A percentile compares a stretch with the other conserved stretches of the same genome.
Conservation (phyloP, 1,140 invertebrate species). For the Drosophila ambigua region DNA sequence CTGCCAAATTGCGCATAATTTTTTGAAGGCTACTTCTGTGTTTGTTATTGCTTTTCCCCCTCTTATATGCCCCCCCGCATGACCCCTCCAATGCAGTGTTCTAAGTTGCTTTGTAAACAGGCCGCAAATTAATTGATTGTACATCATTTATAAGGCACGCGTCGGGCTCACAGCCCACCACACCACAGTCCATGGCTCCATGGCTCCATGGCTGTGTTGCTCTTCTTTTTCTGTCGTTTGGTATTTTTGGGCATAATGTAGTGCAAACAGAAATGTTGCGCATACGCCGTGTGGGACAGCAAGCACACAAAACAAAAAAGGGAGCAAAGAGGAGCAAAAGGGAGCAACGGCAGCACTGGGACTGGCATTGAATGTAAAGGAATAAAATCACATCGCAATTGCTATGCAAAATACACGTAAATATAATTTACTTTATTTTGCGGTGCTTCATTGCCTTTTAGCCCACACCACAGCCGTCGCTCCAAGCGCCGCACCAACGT, state of each 20-base stretch:
- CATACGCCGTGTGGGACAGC: conserved; percentile 45
- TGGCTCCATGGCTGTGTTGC: not conserved
- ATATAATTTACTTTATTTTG: conserved; percentile 78
- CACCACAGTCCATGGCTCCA: not conserved
- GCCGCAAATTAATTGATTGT: conserved; percentile 78
- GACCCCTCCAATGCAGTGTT: not conserved
- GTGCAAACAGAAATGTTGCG: conserved; percentile 58
- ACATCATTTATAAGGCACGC: conserved; percentile 77
- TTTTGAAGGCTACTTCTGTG: conserved; percentile 53
- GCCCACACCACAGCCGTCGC: not conserved
- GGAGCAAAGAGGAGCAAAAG: not conserved
- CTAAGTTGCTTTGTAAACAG: conserved; percentile 66
- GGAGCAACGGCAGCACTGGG: no score
- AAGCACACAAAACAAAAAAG: conserved; percentile 6
- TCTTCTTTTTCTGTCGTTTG: conserved; percentile 1
- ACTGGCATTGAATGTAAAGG: no score
- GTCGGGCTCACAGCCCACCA: not conserved
- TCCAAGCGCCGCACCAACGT: conserved; percentile 2
- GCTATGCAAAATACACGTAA: conserved; percentile 77
- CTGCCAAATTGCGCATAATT: conserved; percentile 66
- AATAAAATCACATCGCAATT: conserved; percentile 61
- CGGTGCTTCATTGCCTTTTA: conserved; percentile 58
- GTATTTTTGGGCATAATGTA: conserved; percentile 44
- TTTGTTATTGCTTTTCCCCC: conserved; percentile 38
- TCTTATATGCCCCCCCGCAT: not conserved